Evolutionary conservation across 2,888 invertebrate species (phyloP).

Genomic region (Crocallis elinguaria): DNA sequence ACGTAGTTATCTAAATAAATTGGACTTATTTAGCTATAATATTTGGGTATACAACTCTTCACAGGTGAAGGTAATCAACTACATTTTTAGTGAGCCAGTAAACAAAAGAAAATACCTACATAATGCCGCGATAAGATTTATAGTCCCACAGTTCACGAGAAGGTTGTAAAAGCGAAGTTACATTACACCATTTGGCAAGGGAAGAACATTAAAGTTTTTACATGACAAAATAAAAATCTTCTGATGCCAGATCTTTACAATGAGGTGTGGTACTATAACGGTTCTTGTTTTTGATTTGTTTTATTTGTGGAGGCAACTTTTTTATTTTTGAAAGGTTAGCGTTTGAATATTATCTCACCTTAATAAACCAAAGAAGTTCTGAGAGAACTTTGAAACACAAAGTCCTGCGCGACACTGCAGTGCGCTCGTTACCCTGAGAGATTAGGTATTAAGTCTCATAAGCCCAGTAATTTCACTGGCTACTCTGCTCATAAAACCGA

Average conservation of each 20-base stretch:
- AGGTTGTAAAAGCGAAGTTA: constrained; percentile 15
- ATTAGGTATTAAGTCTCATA: too few relatives aligned
- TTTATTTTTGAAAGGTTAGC: too few relatives aligned
- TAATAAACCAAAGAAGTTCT: too few relatives aligned
- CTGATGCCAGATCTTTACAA: constrained; percentile 21
- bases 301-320: too few relatives aligned
- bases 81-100: background rate
- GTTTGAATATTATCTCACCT: too few relatives aligned
- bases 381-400: too few relatives aligned
- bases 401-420: too few relatives aligned
- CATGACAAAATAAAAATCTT: constrained; percentile 21
- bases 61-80: background rate
- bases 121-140: constrained; percentile 1
- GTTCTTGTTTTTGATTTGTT: background rate
- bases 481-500: too few relatives aligned
- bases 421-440: too few relatives aligned
- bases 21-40: background rate
- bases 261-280: constrained; percentile 21
- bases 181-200: constrained; percentile 26
- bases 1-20: too few relatives aligned
- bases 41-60: background rate
- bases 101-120: background rate
- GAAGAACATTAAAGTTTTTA: constrained; percentile 25
- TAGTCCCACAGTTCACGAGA: constrained; percentile 18
- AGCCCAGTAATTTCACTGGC: too few relatives aligned